Evolutionary conservation across 2,888 invertebrate genomes (phyloP), one percentile per base, ranked within the genome.

Genomic region (Zhuqinia jingwanae): DNA sequence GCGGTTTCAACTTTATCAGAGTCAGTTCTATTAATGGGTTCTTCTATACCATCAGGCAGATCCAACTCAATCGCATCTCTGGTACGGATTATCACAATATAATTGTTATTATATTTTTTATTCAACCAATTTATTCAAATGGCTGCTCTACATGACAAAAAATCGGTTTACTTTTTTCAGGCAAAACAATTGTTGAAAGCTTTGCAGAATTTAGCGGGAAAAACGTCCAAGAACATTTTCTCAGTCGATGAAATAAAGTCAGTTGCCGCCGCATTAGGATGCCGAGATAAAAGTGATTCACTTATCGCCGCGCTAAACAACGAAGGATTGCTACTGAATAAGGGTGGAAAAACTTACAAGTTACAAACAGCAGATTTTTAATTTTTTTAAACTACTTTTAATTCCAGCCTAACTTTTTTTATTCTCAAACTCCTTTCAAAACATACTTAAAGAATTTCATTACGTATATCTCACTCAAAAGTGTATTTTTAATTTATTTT

Each of bases 261-360:
- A 91, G 94, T 97, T 79, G 95, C 95, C 30, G 93, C 93, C 90
- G 93, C 94, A 8, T 94, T 94, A 0, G 95, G 95, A 1, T 93
- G 98, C 56, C 92, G 94, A 0, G 92, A 94, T 0, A 95, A 96
- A 91, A 94, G 96, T 89, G 94, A 94, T 70, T 94, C 95, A 89
- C 94, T 97, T 70, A 94, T 98, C 77, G 95, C 95, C 89, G 94
- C 95, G 47, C 94, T 98, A 90, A 98, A 98, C 92, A 94, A 95
- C 91, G 96, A 97, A 92, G 97, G 98, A 11, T 96, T 95, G 93
- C 93, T 98, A 89, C 93, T 98, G 89, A 95, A 97, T 91, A 97
- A 96, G 92, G 96, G 95, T 0, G 94, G 94, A 17, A 95, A 95
- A 91, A 93, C 95, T 76, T 97, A 96, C 91, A 95, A 96, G 93